Percentiles rank a stretch among this genome's conserved stretches.
These are phyloP conservation scores for Pampusana beccarii DNA, from an alignment of 2,113 vertebrate species.

Conservation along the genomic window DNA sequence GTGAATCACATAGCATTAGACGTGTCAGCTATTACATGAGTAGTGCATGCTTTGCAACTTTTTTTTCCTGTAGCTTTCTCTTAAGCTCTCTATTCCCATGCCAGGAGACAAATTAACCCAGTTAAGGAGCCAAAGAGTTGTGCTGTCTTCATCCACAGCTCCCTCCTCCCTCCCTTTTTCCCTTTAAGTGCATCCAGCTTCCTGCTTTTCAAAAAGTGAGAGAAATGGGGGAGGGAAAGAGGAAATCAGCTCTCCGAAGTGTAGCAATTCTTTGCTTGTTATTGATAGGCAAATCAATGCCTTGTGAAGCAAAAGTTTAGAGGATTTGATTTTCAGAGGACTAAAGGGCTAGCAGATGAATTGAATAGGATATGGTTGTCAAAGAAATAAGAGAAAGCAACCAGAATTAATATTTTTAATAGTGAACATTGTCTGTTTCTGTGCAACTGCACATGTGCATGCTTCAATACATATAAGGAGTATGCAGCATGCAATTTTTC, in stretches of 20 bases:
- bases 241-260: background rate
- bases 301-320: background rate
- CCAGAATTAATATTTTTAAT: background rate
- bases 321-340: background rate
- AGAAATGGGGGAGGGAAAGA: background rate
- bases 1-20: background rate
- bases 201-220: background rate
- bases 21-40: background rate
- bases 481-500: background rate
- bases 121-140: background rate
- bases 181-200: background rate
- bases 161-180: background rate
- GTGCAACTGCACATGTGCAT: background rate
- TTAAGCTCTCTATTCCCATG: background rate
- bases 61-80: background rate
- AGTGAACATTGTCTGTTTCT: background rate
- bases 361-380: background rate
- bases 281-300: background rate
- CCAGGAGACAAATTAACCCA: slow-evolving; percentile 17
- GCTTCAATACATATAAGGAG: background rate
- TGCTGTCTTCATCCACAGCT: background rate
- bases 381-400: background rate
- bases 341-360: background rate
- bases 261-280: background rate
- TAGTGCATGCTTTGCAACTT: background rate